Evolutionary conservation across 2,888 invertebrate species (phyloP).

Genomic region (Tethea ocularis): DNA sequence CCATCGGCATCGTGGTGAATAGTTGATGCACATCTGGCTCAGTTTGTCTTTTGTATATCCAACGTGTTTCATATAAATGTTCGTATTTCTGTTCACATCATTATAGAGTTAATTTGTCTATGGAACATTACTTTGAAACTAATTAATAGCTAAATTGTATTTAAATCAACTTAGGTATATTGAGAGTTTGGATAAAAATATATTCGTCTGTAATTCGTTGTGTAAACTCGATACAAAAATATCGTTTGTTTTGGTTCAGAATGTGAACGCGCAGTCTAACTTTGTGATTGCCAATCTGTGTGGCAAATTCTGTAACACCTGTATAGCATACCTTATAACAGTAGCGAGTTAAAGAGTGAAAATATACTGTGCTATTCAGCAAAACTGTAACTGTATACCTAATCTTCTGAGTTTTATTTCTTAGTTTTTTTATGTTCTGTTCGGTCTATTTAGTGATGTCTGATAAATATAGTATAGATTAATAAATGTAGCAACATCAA

Average conservation of each 20-base stretch:
- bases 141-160: no score
- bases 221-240: background rate
- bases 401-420: no score
- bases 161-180: no score
- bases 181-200: no score
- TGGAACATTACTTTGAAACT: background rate
- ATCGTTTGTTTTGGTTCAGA: background rate
- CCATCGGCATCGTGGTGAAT: constrained; percentile 1
- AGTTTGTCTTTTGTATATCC: background rate
- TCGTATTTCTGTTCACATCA: background rate
- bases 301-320: background rate
- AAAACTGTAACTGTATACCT: background rate
- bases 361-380: background rate
- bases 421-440: no score
- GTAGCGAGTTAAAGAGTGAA: background rate
- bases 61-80: background rate
- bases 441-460: no score
- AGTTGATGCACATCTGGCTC: background rate
- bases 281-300: constrained; percentile 3
- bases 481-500: no score
- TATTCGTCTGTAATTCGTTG: no score
- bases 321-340: background rate
- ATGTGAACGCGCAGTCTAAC: background rate
- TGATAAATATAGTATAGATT: no score
- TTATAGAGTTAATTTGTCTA: background rate